Evolutionary conservation across 2,113 vertebrate species (phyloP).

Genomic region (Leucosticte australis): DNA sequence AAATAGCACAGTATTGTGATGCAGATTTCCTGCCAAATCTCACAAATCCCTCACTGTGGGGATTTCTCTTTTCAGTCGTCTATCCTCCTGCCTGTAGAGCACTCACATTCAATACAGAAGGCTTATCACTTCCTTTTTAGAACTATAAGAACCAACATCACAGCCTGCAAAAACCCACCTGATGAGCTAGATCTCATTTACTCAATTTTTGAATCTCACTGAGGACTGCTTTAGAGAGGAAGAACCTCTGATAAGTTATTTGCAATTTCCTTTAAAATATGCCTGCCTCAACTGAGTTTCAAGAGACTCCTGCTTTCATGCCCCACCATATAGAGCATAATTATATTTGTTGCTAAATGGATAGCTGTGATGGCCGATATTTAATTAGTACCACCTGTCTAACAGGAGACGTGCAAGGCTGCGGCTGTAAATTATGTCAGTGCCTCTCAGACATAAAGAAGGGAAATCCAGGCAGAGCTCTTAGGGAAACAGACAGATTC

Average conservation of each 20-base stretch:
- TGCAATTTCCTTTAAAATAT: constrained; percentile 32
- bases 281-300: background rate
- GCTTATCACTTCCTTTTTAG: constrained; percentile 63
- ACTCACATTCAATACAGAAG: constrained; percentile 47
- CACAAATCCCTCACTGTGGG: constrained; percentile 57
- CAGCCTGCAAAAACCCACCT: constrained; percentile 47
- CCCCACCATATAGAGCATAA: background rate
- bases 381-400: constrained; percentile 26
- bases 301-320: background rate
- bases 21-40: constrained; percentile 67
- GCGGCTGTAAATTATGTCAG: background rate
- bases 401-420: background rate
- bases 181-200: constrained; percentile 20
- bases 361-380: background rate
- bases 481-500: background rate
- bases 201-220: constrained; percentile 23
- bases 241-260: constrained; percentile 41
- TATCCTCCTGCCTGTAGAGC: constrained; percentile 40
- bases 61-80: constrained; percentile 53
- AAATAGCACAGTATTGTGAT: constrained; percentile 55
- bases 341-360: constrained; percentile 47
- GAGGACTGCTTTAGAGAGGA: constrained; percentile 23
- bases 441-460: background rate
- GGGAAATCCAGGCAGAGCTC: background rate
- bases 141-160: constrained; percentile 48